phyloP scores from a whole-genome alignment of 2,797 vertebrate species.

The Tangara arthus region DNA sequence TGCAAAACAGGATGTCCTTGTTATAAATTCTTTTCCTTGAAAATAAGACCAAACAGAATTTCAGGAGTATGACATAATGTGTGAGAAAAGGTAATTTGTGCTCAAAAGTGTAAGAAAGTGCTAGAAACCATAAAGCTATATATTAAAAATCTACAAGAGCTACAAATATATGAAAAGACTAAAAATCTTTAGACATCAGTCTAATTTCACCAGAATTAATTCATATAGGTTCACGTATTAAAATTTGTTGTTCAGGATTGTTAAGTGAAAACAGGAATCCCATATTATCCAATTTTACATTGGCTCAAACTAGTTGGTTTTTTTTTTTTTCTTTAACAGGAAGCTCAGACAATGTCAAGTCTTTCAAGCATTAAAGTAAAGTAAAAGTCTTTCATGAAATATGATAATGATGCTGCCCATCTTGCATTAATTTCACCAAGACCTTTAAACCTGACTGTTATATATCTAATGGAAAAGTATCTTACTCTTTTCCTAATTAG shows the following conservation, averaged over 20 bases:
- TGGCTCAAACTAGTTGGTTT: not conserved
- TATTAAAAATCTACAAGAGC: not conserved
- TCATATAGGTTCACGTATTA: accelerated
- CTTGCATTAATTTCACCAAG: not conserved
- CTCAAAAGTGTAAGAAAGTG: not conserved
- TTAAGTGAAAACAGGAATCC: not conserved
- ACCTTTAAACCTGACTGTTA: not conserved
- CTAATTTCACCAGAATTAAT: not conserved
- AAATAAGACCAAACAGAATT: not conserved
- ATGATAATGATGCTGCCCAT: not conserved
- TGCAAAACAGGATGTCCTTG: not conserved
- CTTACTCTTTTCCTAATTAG: not conserved
- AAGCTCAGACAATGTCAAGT: not conserved
- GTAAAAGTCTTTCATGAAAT: not conserved
- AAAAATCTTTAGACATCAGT: not conserved
- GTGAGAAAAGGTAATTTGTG: not conserved
- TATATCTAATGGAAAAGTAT: not conserved
- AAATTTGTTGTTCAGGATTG: not conserved
- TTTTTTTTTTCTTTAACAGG: not conserved
- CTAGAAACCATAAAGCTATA: not conserved
- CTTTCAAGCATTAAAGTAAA: not conserved
- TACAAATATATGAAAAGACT: not conserved
- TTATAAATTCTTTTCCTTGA: not conserved
- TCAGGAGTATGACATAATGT: not conserved
- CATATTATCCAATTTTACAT: not conserved